Evolutionary conservation across 2,888 invertebrate genomes (phyloP), one percentile per base, ranked within the genome.

Genomic region (Priocnemis perturbator): DNA sequence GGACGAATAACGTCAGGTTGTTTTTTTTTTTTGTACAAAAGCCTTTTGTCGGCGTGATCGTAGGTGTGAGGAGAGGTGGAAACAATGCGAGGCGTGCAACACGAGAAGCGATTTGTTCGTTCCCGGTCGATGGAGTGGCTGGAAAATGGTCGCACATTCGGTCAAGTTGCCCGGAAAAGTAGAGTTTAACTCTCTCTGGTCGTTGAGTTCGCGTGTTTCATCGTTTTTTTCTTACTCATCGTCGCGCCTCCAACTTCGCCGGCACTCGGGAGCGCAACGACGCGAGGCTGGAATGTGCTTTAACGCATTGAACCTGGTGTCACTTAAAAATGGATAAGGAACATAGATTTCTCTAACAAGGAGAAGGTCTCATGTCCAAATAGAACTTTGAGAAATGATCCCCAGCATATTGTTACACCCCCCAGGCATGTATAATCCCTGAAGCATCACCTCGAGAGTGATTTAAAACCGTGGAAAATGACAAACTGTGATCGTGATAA

Each of bases 1-100:
- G 67, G 63, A 67, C 74, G 68, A 69, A 61, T 3, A 53, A 60
- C 71, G 50, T 19, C n/a, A n/a, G n/a, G n/a, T n/a, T n/a, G n/a
- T n/a, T n/a, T n/a, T n/a, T n/a, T 2, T 50, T 9, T 50, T 50
- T 50, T 50, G 17, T 50, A 2, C 17, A 19, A 5, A 19, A 50
- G 50, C 37, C 50, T 50, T 17, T 50, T 50, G 50, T 50, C 50
- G 50, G n/a, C 50, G 50, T 50, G 11, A n/a, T 17, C 17, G 50
- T 15, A 57, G 55, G 55, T 64, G 62, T 48, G 62, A 53, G 20
- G 5, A 23, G 63, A 71, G 63, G 52, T 58, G 66, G 61, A 19
- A 50, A 50, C 17, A 50, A 50, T 14, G 65, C 47, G 26, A 26
- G 26, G 26, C 26, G 26, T 26, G 26, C 26, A 5, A 26, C 26